phyloP scores from a whole-genome alignment of 2,113 vertebrate genomes.

The Grantiella picta region DNA sequence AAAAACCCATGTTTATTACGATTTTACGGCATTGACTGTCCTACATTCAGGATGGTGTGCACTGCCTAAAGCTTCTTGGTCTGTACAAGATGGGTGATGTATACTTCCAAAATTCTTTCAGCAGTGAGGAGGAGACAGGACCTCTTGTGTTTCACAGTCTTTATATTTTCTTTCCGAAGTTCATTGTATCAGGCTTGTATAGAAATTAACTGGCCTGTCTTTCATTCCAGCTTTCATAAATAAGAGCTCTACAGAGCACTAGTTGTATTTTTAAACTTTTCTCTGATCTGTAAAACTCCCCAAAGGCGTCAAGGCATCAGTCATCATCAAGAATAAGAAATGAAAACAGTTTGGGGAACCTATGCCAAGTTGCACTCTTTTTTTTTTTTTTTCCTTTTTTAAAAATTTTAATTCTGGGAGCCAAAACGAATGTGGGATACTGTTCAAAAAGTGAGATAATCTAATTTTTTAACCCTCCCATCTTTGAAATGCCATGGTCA shows the following conservation, averaged over 20 bases:
- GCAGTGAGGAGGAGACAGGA: background rate
- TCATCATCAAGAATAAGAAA: background rate
- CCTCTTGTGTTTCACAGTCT: background rate
- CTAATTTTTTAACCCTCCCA: background rate
- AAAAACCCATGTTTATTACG: background rate
- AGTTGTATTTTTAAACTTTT: background rate
- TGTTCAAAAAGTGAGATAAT: slow-evolving; percentile 1
- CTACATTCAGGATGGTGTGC: background rate
- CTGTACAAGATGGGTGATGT: background rate
- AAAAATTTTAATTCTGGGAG: background rate
- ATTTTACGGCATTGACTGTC: background rate
- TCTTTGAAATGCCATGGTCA: background rate
- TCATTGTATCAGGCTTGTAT: background rate
- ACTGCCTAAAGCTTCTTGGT: background rate
- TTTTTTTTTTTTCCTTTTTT: background rate
- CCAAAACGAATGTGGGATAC: background rate
- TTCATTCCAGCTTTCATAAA: background rate
- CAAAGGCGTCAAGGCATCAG: background rate
- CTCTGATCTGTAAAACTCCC: background rate
- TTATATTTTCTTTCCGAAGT: background rate
- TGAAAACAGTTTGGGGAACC: background rate
- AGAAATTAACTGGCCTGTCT: background rate
- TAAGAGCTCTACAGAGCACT: background rate
- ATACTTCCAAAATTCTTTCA: background rate
- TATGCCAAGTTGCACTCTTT: background rate